phyloP scores from a whole-genome alignment of 1,140 invertebrate species.

The Solenopsis invicta region DNA sequence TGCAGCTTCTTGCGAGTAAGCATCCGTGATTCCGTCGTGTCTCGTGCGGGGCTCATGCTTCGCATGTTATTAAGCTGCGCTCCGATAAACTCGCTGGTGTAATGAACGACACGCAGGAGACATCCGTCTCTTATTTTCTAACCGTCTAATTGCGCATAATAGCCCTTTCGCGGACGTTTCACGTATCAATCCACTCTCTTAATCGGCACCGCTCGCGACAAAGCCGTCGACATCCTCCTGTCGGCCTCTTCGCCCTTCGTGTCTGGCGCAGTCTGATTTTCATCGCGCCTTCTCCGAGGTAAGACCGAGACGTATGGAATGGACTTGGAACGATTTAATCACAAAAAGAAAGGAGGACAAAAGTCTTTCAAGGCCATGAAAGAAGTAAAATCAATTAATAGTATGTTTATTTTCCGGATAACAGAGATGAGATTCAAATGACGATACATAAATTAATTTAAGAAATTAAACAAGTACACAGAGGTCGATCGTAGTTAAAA shows the following conservation, averaged over 20 bases:
- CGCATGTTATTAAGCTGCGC: neutral
- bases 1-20: neutral
- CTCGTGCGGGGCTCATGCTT: neutral
- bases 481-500: too few species aligned
- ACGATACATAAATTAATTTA: too few species aligned
- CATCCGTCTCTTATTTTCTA: slow-evolving; percentile 50
- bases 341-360: too few species aligned
- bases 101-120: slow-evolving; percentile 43
- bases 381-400: too few species aligned
- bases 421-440: too few species aligned
- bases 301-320: neutral
- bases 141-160: slow-evolving; percentile 61
- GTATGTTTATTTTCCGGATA: too few species aligned
- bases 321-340: neutral
- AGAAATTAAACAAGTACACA: too few species aligned
- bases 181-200: slow-evolving; percentile 54
- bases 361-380: too few species aligned
- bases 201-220: slow-evolving; percentile 11
- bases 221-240: slow-evolving; percentile 34
- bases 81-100: slow-evolving; percentile 26
- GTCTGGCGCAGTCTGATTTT: neutral
- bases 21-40: slow-evolving; percentile 1
- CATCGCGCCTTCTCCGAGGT: neutral
- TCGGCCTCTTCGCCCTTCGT: neutral
- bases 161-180: slow-evolving; percentile 40